A percentile compares a stretch with the other conserved stretches of the same genome.
These are phyloP conservation scores for Melanitta fusca DNA, from an alignment of 2,797 vertebrate genomes.

Conservation along the genomic window DNA sequence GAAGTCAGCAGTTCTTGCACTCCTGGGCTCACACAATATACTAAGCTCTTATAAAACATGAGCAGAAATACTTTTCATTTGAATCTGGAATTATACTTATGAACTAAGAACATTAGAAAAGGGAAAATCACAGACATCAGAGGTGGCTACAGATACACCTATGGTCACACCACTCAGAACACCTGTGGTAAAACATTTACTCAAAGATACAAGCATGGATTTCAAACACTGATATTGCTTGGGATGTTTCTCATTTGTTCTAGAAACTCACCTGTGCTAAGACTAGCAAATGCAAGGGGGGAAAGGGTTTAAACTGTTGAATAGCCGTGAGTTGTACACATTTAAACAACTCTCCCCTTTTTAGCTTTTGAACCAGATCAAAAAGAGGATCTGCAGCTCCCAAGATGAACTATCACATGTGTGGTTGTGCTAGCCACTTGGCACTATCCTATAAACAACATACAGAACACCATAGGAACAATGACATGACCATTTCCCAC, in stretches of 20 bases:
- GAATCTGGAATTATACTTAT: not conserved
- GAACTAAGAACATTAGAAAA: not conserved
- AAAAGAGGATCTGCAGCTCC: conserved; percentile 2
- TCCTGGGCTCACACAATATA: not conserved
- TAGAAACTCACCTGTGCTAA: not conserved
- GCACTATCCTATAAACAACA: not conserved
- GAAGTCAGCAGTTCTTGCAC: conserved; percentile 10
- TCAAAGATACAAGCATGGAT: not conserved
- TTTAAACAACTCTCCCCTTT: conserved; percentile 21
- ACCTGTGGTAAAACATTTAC: not conserved
- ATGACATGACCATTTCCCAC: conserved; percentile 32
- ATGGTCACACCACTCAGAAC: not conserved
- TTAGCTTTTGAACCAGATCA: conserved; percentile 8
- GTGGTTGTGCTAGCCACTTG: not conserved
- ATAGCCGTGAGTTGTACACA: not conserved
- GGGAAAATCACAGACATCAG: not conserved
- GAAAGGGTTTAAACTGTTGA: not conserved
- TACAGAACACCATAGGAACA: not conserved
- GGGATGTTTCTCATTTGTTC: not conserved
- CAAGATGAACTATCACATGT: not conserved
- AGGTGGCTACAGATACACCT: not conserved
- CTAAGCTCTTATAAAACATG: not conserved
- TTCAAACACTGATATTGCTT: not conserved
- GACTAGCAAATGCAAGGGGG: not conserved
- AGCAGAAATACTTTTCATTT: conserved; percentile 12